A percentile compares a stretch with the other conserved stretches of the same genome.
phyloP scores from a whole-genome alignment of 2,888 invertebrate genomes.

The Hypolimnas misippus region DNA sequence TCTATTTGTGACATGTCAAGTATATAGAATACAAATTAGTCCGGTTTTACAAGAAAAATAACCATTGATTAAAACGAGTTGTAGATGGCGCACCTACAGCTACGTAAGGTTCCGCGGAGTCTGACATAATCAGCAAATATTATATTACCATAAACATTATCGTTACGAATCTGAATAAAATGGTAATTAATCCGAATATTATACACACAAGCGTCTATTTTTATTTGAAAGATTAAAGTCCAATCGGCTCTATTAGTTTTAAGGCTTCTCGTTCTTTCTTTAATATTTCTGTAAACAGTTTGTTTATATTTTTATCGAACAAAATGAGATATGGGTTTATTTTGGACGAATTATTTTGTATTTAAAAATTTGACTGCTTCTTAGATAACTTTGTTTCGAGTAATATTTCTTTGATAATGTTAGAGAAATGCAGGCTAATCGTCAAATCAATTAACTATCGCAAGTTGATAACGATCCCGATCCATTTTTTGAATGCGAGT shows the following conservation, averaged over 20 bases:
- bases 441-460: too few relatives aligned
- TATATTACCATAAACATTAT: background rate
- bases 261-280: background rate
- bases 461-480: too few relatives aligned
- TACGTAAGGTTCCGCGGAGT: conserved; percentile 2
- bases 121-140: conserved; percentile 16
- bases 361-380: too few relatives aligned
- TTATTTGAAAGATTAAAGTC: background rate
- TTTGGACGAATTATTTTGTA: too few relatives aligned
- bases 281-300: background rate
- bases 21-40: background rate
- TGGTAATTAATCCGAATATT: background rate
- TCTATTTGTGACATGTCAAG: too few relatives aligned
- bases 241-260: background rate
- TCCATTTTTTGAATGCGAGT: too few relatives aligned
- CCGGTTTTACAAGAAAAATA: background rate
- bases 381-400: too few relatives aligned
- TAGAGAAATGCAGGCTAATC: too few relatives aligned
- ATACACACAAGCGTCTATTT: background rate
- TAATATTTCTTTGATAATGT: too few relatives aligned
- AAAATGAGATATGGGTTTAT: too few relatives aligned
- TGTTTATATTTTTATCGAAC: too few relatives aligned
- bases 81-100: too few relatives aligned
- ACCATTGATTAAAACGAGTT: background rate
- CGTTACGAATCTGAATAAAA: background rate